These are phyloP conservation scores for Otis tarda DNA, from an alignment of 2,113 vertebrate genomes.

Conservation along the genomic window DNA sequence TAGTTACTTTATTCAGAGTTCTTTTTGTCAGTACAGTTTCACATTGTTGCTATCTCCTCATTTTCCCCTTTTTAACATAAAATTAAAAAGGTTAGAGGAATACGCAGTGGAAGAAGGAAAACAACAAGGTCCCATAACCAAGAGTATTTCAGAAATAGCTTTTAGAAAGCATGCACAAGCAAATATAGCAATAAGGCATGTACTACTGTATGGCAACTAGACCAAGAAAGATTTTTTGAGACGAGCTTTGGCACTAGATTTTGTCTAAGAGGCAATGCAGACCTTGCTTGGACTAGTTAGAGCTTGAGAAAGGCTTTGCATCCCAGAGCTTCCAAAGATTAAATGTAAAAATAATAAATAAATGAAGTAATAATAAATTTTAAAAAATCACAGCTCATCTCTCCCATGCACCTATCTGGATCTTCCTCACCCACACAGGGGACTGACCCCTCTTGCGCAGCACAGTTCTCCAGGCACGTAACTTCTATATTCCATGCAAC, in stretches of 20 bases:
- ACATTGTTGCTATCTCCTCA: neutral
- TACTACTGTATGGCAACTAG: fast-evolving
- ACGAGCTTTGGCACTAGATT: neutral
- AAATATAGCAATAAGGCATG: neutral
- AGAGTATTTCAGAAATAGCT: neutral
- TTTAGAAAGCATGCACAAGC: neutral
- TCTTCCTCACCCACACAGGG: fast-evolving
- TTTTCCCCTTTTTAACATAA: neutral
- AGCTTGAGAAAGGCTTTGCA: neutral
- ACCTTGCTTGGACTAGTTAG: neutral
- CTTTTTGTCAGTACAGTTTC: neutral
- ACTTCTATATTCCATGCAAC: neutral
- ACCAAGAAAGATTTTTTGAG: neutral
- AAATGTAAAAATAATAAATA: too few species aligned
- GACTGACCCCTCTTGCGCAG: fast-evolving
- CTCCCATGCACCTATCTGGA: neutral
- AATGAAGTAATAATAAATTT: too few species aligned
- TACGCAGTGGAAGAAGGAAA: neutral
- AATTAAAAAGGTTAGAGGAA: neutral
- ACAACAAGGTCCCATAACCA: neutral
- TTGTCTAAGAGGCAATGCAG: neutral
- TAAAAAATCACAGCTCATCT: neutral
- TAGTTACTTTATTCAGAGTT: neutral
- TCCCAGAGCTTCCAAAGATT: neutral
- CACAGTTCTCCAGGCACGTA: neutral